Conservation (phyloP, 2,888 invertebrate species). For the Calliscelio sp. region DNA sequence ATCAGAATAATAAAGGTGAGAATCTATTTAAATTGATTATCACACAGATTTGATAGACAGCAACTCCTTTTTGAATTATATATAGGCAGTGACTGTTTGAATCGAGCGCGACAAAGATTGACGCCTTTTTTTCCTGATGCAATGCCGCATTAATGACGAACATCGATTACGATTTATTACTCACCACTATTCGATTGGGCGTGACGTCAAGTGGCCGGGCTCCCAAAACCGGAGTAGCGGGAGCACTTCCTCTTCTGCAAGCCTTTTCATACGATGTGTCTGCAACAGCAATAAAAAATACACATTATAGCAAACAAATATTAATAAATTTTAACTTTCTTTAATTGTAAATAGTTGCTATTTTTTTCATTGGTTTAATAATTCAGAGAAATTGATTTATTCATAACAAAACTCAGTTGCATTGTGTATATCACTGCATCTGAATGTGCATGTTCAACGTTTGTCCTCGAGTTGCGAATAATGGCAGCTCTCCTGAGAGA, state of each 20-base stretch:
- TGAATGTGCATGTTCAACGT: too few species aligned
- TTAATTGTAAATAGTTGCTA: neutral
- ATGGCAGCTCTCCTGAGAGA: conserved; percentile 48
- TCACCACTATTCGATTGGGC: conserved; percentile 93
- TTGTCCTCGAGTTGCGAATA: conserved; percentile 53
- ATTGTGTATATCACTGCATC: too few species aligned
- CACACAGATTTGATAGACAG: conserved; percentile 41
- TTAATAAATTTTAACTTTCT: too few species aligned
- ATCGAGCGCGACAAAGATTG: conserved; percentile 13
- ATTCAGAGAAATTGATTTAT: too few species aligned
- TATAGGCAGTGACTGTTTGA: conserved; percentile 15
- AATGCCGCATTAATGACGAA: conserved; percentile 44
- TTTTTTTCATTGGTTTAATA: too few species aligned
- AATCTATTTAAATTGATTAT: conserved; percentile 46
- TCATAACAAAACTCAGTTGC: too few species aligned
- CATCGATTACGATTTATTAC: conserved; percentile 79
- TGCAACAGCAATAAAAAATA: conserved; percentile 87
- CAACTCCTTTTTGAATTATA: conserved; percentile 17
- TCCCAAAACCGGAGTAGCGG: conserved; percentile 93
- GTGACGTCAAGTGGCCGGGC: conserved; percentile 89
- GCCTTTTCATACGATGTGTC: conserved; percentile 97
- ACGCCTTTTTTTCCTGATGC: conserved; percentile 21
- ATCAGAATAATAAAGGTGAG: conserved; percentile 42
- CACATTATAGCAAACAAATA: too few species aligned
- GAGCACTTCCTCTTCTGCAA: conserved; percentile 93